Conservation (phyloP, 1,140 invertebrate genomes). For the Drosophila malerkotliana region DNA sequence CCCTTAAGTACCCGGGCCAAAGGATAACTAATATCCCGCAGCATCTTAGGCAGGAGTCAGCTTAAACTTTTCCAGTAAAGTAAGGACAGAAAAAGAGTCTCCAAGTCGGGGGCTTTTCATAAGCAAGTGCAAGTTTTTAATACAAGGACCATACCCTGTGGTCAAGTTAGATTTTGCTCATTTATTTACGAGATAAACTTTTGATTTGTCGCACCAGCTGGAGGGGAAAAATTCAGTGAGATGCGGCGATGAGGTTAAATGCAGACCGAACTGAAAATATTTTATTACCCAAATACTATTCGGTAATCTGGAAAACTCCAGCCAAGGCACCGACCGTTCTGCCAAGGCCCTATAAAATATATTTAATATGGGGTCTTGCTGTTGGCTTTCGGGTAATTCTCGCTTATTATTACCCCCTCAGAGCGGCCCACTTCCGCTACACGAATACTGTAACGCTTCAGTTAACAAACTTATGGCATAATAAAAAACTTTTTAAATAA, state of each 20-base stretch:
- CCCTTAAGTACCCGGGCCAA: slow-evolving; percentile 36
- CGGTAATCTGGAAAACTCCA: slow-evolving; percentile 26
- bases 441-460: slow-evolving; percentile 62
- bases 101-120: not conserved
- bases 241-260: not conserved
- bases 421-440: slow-evolving; percentile 20
- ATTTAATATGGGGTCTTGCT: slow-evolving; percentile 63
- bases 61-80: slow-evolving; percentile 21
- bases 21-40: slow-evolving; percentile 33
- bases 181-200: slow-evolving; percentile 80
- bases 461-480: slow-evolving; percentile 65
- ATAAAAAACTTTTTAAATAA: slow-evolving; percentile 70
- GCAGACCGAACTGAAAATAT: slow-evolving; percentile 43
- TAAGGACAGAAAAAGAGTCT: slow-evolving; percentile 3
- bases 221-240: not conserved
- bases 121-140: slow-evolving; percentile 33
- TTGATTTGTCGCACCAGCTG: slow-evolving; percentile 68
- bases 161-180: slow-evolving; percentile 60
- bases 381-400: slow-evolving; percentile 53
- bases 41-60: slow-evolving; percentile 14
- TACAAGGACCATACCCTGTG: slow-evolving; percentile 25
- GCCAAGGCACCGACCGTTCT: slow-evolving; percentile 7
- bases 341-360: slow-evolving; percentile 46
- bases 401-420: slow-evolving; percentile 41
- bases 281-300: slow-evolving; percentile 71